A percentile compares a stretch with the other conserved stretches of the same genome.
These are phyloP conservation scores for Lerema accius DNA, from an alignment of 1,140 invertebrate genomes.

Conservation along the genomic window DNA sequence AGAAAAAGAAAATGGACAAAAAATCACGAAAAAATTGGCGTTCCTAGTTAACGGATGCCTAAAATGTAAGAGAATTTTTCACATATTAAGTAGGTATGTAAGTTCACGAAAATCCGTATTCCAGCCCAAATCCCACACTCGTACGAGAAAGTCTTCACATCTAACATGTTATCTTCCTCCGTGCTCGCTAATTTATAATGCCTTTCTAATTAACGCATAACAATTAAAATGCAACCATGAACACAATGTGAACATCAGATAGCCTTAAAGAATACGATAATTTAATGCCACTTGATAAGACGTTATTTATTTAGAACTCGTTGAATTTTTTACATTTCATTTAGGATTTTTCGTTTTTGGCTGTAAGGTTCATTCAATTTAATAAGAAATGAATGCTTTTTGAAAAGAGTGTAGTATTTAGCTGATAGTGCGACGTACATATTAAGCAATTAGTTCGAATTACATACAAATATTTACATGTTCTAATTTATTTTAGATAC, in stretches of 20 bases:
- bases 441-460: too few species aligned
- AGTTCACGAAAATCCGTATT: background rate
- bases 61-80: too few species aligned
- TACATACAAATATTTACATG: too few species aligned
- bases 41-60: too few species aligned
- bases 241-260: slow-evolving; percentile 27
- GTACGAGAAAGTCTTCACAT: background rate
- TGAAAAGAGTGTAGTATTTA: too few species aligned
- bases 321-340: background rate
- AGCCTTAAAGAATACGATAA: slow-evolving; percentile 9
- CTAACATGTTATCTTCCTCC: slow-evolving; percentile 6
- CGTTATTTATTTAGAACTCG: slow-evolving; percentile 10
- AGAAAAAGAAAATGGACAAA: too few species aligned
- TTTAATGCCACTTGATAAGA: slow-evolving; percentile 16
- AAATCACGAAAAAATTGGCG: too few species aligned
- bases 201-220: slow-evolving; percentile 24
- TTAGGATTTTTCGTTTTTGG: background rate
- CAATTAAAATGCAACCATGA: slow-evolving; percentile 18
- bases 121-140: background rate
- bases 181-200: slow-evolving; percentile 22
- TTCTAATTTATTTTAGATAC: too few species aligned
- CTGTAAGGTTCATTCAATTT: too few species aligned
- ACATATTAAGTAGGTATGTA: too few species aligned
- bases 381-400: too few species aligned
- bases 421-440: too few species aligned